Conservation (phyloP, 2,113 vertebrate species). For the Oriolus oriolus region DNA sequence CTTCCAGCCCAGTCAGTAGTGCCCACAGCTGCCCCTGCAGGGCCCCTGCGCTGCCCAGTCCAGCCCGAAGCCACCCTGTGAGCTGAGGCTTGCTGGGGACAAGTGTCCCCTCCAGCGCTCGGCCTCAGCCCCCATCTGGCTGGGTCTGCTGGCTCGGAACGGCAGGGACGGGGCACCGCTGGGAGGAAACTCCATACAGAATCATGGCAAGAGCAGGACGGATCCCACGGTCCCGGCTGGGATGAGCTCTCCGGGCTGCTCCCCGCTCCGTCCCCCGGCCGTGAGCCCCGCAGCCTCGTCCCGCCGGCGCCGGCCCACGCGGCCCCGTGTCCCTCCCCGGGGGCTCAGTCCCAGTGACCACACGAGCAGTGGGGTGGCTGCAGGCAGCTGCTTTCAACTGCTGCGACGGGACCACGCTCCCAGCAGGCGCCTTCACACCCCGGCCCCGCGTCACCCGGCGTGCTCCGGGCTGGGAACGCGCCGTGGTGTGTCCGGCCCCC, state of each 20-base stretch:
- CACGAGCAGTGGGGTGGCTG: not conserved
- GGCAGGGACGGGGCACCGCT: accelerated
- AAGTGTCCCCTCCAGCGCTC: not conserved
- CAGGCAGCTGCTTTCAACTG: not conserved
- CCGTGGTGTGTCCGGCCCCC: accelerated
- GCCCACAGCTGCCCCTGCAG: not conserved
- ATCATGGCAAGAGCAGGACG: not conserved
- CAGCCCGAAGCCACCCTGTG: not conserved
- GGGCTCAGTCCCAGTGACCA: accelerated
- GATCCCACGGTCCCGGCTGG: accelerated
- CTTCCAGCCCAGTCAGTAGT: not conserved
- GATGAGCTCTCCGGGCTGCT: not conserved
- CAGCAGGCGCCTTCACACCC: not conserved
- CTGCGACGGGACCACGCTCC: accelerated
- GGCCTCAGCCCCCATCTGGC: accelerated
- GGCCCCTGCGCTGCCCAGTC: not conserved
- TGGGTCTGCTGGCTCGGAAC: not conserved
- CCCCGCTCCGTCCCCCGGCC: not conserved
- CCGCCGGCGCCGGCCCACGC: accelerated
- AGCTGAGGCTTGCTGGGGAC: not conserved
- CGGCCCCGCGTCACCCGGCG: accelerated
- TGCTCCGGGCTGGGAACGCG: not conserved
- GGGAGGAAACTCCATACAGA: not conserved
- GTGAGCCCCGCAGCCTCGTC: not conserved
- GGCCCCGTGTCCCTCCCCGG: accelerated